A percentile compares a stretch with the other conserved stretches of the same genome.
Evolutionary conservation across 1,140 invertebrate species (phyloP).

Genomic region (Sinonovacula constricta): DNA sequence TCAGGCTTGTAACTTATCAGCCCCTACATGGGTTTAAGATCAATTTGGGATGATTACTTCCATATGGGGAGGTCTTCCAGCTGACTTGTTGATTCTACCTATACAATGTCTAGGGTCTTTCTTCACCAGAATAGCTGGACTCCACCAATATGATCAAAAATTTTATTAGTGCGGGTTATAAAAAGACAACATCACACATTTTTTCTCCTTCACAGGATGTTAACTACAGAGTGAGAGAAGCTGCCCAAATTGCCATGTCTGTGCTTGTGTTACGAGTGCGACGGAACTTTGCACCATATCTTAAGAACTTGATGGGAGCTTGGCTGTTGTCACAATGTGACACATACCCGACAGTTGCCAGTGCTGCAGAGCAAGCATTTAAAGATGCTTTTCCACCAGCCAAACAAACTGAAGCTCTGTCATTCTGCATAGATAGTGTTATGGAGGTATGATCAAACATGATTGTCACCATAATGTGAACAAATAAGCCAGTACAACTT

Average conservation of each 20-base stretch:
- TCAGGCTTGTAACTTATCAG: too few species aligned
- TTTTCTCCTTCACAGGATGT: slow-evolving; percentile 81
- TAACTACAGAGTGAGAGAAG: slow-evolving; percentile 89
- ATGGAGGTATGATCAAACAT: slow-evolving; percentile 80
- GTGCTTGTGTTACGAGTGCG: slow-evolving; percentile 84
- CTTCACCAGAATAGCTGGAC: too few species aligned
- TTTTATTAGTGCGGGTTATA: too few species aligned
- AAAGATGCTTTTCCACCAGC: slow-evolving; percentile 84
- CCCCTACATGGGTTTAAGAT: too few species aligned
- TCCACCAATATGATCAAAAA: too few species aligned
- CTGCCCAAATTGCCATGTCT: slow-evolving; percentile 81
- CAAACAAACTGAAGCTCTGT: slow-evolving; percentile 86
- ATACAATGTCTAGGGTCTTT: too few species aligned
- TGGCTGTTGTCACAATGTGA: slow-evolving; percentile 88
- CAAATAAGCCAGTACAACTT: too few species aligned
- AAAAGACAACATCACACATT: too few species aligned
- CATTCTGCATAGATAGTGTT: slow-evolving; percentile 88
- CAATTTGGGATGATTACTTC: too few species aligned
- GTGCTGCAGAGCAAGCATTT: slow-evolving; percentile 85
- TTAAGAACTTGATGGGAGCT: slow-evolving; percentile 85
- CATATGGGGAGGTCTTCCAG: too few species aligned
- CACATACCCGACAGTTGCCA: slow-evolving; percentile 88
- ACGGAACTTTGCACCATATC: slow-evolving; percentile 86
- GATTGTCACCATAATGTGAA: too few species aligned
- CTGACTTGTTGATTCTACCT: too few species aligned